Evolutionary conservation across 2,113 vertebrate genomes (phyloP).

Genomic region (Coptodon bakossiorum): DNA sequence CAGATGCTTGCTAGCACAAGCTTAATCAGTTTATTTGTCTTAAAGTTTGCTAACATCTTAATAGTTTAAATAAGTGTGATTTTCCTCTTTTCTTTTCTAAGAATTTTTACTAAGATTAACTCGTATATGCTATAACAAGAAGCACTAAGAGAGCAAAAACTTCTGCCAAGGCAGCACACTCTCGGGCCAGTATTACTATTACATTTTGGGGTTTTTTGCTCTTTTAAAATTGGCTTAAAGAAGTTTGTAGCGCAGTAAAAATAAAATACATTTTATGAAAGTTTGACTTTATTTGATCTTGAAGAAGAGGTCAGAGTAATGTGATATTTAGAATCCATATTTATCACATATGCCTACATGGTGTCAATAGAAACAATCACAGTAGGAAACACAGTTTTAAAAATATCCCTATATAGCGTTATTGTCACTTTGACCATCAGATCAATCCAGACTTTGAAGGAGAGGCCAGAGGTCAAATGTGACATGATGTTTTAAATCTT

Average conservation of each 20-base stretch:
- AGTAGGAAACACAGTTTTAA: neutral
- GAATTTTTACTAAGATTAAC: neutral
- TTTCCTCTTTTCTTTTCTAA: neutral
- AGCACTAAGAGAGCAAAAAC: neutral
- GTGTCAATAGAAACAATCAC: neutral
- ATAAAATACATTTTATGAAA: neutral
- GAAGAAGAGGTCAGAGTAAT: neutral
- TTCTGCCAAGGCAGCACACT: neutral
- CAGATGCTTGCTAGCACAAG: neutral
- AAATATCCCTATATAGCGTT: neutral
- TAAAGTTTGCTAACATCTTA: neutral
- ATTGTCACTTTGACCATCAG: neutral
- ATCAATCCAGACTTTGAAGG: neutral
- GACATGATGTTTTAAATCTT: neutral
- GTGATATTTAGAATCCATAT: neutral
- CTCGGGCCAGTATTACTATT: neutral
- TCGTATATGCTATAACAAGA: fast-evolving
- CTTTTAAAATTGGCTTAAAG: neutral
- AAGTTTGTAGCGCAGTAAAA: neutral
- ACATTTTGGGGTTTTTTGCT: fast-evolving
- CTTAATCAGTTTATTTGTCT: neutral
- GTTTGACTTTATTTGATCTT: neutral
- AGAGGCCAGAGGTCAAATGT: neutral
- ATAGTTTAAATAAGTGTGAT: neutral
- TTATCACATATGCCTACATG: neutral